Conservation (phyloP, 2,888 invertebrate genomes). For the Volucella inanis region DNA sequence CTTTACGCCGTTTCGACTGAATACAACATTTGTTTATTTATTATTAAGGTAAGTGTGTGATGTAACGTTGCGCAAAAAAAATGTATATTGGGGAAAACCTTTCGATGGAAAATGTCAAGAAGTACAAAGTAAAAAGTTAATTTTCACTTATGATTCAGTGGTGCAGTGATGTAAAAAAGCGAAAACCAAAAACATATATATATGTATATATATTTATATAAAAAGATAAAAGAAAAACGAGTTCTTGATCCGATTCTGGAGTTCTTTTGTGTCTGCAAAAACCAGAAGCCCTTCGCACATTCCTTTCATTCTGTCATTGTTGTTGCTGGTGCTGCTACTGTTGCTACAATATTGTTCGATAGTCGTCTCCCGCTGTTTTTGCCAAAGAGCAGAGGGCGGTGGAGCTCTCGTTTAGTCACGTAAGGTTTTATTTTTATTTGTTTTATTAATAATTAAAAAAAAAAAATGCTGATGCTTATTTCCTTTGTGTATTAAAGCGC, state of each 20-base stretch:
- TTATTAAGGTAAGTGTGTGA: slow-evolving; percentile 73
- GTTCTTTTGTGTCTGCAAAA: slow-evolving; percentile 38
- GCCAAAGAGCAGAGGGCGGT: slow-evolving; percentile 30
- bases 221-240: slow-evolving; percentile 15
- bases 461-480: slow-evolving; percentile 50
- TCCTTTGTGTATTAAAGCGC: slow-evolving; percentile 27
- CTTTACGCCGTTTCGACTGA: slow-evolving; percentile 59
- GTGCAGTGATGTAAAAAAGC: slow-evolving; percentile 75
- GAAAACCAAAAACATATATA: slow-evolving; percentile 30
- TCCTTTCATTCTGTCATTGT: slow-evolving; percentile 33
- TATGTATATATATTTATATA: slow-evolving; percentile 11
- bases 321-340: slow-evolving; percentile 48
- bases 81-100: slow-evolving; percentile 69
- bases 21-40: slow-evolving; percentile 70
- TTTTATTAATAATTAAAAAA: slow-evolving; percentile 62
- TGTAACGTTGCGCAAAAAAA: slow-evolving; percentile 59
- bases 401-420: slow-evolving; percentile 62
- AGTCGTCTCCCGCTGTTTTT: slow-evolving; percentile 30
- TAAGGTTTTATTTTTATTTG: slow-evolving; percentile 73
- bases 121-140: slow-evolving; percentile 26
- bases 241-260: slow-evolving; percentile 51
- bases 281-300: slow-evolving; percentile 51
- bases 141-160: slow-evolving; percentile 73
- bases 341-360: slow-evolving; percentile 35
- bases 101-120: slow-evolving; percentile 74